Conservation (phyloP, 2,888 invertebrate species). For the Mallateleia sp. region DNA sequence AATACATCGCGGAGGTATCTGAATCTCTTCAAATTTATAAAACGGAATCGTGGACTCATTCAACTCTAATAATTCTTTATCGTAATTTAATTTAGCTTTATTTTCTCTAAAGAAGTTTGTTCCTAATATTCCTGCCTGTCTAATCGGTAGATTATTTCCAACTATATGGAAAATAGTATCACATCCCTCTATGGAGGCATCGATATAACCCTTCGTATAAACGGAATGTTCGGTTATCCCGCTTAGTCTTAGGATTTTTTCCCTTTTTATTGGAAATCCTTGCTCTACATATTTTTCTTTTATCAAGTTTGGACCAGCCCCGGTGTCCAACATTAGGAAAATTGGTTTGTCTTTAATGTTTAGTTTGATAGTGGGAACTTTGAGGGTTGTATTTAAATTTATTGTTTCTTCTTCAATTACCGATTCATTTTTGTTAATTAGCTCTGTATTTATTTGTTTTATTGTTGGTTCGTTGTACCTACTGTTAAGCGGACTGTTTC, state of each 20-base stretch:
- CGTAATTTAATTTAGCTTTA: constrained; percentile 48
- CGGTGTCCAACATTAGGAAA: constrained; percentile 54
- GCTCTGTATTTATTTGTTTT: no score
- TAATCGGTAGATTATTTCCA: constrained; percentile 50
- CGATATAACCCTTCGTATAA: constrained; percentile 28
- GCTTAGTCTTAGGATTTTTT: constrained; percentile 42
- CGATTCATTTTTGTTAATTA: not conserved
- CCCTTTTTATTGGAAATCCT: not conserved
- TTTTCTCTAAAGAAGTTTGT: constrained; percentile 47
- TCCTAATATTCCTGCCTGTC: constrained; percentile 59
- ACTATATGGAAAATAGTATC: constrained; percentile 52
- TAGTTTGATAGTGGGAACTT: not conserved
- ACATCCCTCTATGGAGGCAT: constrained; percentile 15
- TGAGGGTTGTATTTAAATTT: constrained; percentile 21
- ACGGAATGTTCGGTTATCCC: constrained; percentile 51
- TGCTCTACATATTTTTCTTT: constrained; percentile 29
- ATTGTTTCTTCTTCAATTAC: constrained; percentile 26
- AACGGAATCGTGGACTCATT: not conserved
- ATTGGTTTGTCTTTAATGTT: not conserved
- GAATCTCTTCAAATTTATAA: not conserved
- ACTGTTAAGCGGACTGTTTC: not conserved
- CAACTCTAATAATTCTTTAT: constrained; percentile 23
- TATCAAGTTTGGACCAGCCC: constrained; percentile 59
- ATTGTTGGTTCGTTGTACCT: no score
- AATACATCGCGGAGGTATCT: not conserved